Percentiles rank a stretch among this genome's conserved stretches.
Evolutionary conservation across 2,888 invertebrate species (phyloP).

Genomic region (Calameuta pallipes): DNA sequence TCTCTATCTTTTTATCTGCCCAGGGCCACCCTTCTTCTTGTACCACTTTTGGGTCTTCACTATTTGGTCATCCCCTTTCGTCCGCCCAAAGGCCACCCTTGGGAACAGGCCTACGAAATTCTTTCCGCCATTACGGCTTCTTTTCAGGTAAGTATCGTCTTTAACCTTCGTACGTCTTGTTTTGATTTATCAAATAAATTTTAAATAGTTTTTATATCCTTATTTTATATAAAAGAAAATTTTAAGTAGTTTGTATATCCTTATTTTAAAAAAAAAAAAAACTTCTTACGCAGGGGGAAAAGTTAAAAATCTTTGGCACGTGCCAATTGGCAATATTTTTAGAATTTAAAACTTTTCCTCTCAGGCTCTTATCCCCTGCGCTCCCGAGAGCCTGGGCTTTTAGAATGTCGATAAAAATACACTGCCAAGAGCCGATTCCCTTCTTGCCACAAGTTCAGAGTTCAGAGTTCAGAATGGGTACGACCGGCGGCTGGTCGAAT

Average conservation of each 20-base stretch:
- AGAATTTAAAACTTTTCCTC: not conserved
- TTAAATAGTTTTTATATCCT: not conserved
- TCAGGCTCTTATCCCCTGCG: not conserved
- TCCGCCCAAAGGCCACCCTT: conserved; percentile 75
- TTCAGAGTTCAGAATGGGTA: not conserved
- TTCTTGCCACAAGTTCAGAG: not conserved
- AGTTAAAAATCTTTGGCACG: not conserved
- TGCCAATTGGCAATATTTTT: not conserved
- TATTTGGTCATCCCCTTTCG: conserved; percentile 90
- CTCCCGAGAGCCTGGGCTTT: not conserved
- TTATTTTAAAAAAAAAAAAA: not conserved
- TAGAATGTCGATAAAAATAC: not conserved
- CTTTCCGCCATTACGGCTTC: conserved; percentile 88
- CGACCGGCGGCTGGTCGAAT: not conserved
- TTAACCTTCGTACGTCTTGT: not conserved
- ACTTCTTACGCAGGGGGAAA: not conserved
- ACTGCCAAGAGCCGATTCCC: not conserved
- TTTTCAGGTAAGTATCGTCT: conserved; percentile 77
- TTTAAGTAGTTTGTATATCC: not conserved
- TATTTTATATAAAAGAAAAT: not conserved
- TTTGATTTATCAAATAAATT: not conserved
- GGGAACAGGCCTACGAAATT: conserved; percentile 85
- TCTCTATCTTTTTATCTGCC: conserved; percentile 32
- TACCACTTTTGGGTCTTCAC: conserved; percentile 91
- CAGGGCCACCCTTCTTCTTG: conserved; percentile 88